phyloP scores from a whole-genome alignment of 2,888 invertebrate species.

The Entomobrya proxima region DNA sequence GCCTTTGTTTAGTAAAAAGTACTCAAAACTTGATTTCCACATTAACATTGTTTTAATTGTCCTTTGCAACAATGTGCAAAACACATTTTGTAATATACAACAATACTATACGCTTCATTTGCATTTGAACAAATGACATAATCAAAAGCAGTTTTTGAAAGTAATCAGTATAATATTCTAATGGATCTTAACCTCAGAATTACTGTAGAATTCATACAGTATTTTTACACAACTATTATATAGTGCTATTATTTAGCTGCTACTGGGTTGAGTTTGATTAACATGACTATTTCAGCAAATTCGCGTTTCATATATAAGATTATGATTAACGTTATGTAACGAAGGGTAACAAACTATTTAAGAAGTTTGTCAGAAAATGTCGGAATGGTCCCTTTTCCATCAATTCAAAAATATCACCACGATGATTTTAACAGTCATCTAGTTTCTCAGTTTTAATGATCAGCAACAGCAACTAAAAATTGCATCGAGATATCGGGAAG shows the following conservation, averaged over 20 bases:
- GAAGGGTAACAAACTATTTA: too few species aligned
- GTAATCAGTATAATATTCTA: too few species aligned
- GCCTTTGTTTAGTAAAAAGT: not conserved
- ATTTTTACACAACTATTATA: too few species aligned
- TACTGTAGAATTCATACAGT: too few species aligned
- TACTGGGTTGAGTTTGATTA: slow-evolving; percentile 19
- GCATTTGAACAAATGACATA: not conserved
- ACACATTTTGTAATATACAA: slow-evolving; percentile 22
- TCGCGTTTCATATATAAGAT: too few species aligned
- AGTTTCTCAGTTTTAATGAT: too few species aligned
- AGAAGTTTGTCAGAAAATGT: not conserved
- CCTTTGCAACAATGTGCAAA: not conserved
- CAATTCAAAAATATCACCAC: slow-evolving; percentile 31
- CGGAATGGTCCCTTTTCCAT: not conserved
- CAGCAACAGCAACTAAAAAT: too few species aligned
- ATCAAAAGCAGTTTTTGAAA: not conserved
- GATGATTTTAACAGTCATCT: too few species aligned
- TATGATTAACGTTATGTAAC: too few species aligned
- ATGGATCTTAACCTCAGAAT: too few species aligned
- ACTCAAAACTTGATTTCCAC: not conserved
- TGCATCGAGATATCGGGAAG: too few species aligned
- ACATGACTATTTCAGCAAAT: slow-evolving; percentile 23
- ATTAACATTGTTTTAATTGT: slow-evolving; percentile 49
- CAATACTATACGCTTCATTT: not conserved
- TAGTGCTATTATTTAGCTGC: not conserved